phyloP scores from a whole-genome alignment of 2,797 vertebrate genomes.

The Melanogrammus aeglefinus region DNA sequence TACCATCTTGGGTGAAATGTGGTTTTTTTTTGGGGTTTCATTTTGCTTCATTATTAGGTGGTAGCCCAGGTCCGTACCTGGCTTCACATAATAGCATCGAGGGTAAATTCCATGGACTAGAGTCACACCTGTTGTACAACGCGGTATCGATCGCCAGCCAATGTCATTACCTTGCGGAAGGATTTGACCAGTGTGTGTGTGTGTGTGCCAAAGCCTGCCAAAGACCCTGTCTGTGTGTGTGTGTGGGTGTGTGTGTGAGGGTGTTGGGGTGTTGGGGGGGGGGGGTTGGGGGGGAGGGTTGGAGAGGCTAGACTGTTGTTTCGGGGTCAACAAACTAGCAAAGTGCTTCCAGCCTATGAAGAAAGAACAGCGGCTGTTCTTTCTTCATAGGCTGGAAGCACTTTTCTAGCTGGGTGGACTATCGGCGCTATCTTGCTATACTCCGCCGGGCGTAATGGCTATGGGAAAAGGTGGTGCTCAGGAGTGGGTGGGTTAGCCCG shows the following conservation, averaged over 20 bases:
- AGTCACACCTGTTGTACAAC: background rate
- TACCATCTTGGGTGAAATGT: no score
- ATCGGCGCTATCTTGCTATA: background rate
- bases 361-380: background rate
- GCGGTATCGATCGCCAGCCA: no score
- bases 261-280: no score
- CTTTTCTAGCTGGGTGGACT: background rate
- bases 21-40: no score
- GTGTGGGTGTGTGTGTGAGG: background rate
- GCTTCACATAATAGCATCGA: no score
- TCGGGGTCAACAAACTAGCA: no score
- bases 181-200: background rate
- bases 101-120: no score
- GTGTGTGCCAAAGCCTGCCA: background rate
- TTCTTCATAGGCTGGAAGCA: background rate
- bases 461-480: constrained; percentile 52
- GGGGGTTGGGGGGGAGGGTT: background rate
- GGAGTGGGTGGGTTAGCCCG: background rate
- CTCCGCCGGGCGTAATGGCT: constrained; percentile 30
- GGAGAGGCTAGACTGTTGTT: no score
- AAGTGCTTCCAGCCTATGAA: no score
- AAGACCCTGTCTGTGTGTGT: no score
- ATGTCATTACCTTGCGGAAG: background rate
- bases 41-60: no score
- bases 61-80: no score